phyloP scores from a whole-genome alignment of 2,797 vertebrate genomes.

The Buceros bicornis region DNA sequence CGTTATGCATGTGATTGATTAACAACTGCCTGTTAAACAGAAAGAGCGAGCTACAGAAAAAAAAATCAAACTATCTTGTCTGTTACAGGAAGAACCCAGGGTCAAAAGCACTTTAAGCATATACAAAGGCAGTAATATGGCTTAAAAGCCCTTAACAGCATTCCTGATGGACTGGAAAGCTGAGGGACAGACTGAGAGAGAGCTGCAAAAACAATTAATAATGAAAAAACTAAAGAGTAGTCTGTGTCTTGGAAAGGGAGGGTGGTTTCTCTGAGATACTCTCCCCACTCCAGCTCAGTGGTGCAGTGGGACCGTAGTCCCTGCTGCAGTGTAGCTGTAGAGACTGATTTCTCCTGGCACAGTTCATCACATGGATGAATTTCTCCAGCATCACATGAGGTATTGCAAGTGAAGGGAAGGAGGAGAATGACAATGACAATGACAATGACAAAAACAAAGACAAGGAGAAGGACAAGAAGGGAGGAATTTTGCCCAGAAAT shows the following conservation, averaged over 20 bases:
- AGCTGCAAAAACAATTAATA: background rate
- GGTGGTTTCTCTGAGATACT: background rate
- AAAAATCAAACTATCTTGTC: background rate
- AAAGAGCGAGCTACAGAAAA: background rate
- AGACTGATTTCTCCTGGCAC: background rate
- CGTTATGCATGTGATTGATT: background rate
- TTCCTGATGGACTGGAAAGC: background rate
- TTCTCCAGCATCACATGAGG: background rate
- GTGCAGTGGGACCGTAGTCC: background rate
- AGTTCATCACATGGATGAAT: background rate
- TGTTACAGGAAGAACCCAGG: background rate
- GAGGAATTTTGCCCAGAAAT: background rate
- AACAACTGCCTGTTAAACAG: background rate
- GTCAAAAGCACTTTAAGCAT: background rate
- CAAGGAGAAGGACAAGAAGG: too few species aligned
- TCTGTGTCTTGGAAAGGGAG: background rate
- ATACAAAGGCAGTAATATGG: background rate
- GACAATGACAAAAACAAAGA: too few species aligned
- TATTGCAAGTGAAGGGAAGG: background rate
- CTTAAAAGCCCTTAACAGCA: background rate
- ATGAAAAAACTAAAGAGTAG: background rate
- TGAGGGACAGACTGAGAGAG: background rate
- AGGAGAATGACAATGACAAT: background rate
- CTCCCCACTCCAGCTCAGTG: background rate
- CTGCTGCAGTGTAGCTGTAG: background rate